Percentiles rank a stretch among this genome's conserved stretches.
phyloP scores from a whole-genome alignment of 2,888 invertebrate species.

The Luperina testacea region DNA sequence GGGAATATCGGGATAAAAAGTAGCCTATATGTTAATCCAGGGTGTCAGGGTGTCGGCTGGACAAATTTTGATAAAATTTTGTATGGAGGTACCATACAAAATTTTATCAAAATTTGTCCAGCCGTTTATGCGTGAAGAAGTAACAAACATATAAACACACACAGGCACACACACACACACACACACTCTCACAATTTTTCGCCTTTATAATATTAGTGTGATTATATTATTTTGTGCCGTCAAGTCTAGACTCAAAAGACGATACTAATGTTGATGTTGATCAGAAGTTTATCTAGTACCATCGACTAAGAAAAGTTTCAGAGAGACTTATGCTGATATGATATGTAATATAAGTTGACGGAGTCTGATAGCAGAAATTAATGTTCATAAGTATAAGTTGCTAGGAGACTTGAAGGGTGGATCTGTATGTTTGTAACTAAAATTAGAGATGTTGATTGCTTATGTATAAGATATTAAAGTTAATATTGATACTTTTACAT shows the following conservation, averaged over 20 bases:
- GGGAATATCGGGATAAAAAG: too few relatives aligned
- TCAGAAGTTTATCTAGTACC: slow-evolving; percentile 57
- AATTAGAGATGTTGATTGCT: background rate
- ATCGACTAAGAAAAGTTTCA: slow-evolving; percentile 53
- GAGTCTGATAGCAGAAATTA: slow-evolving; percentile 44
- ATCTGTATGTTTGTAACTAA: background rate
- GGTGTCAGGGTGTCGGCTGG: too few relatives aligned
- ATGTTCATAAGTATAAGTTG: slow-evolving; percentile 45
- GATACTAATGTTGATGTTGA: slow-evolving; percentile 57
- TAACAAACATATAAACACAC: too few relatives aligned
- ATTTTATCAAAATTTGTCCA: too few relatives aligned
- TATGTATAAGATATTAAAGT: background rate
- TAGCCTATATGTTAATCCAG: too few relatives aligned
- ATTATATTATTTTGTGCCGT: slow-evolving; percentile 24
- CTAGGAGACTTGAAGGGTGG: slow-evolving; percentile 3
- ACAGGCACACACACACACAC: too few relatives aligned
- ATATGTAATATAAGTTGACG: slow-evolving; percentile 50
- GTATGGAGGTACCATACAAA: too few relatives aligned
- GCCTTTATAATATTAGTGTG: too few relatives aligned
- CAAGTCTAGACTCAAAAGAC: slow-evolving; percentile 61
- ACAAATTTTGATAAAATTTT: too few relatives aligned
- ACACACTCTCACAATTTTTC: too few relatives aligned
- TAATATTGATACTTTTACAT: background rate
- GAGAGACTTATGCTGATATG: slow-evolving; percentile 35
- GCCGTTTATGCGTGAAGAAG: too few relatives aligned